Evolutionary conservation across 2,797 vertebrate genomes (phyloP).

Genomic region (Argyrosomus regius): DNA sequence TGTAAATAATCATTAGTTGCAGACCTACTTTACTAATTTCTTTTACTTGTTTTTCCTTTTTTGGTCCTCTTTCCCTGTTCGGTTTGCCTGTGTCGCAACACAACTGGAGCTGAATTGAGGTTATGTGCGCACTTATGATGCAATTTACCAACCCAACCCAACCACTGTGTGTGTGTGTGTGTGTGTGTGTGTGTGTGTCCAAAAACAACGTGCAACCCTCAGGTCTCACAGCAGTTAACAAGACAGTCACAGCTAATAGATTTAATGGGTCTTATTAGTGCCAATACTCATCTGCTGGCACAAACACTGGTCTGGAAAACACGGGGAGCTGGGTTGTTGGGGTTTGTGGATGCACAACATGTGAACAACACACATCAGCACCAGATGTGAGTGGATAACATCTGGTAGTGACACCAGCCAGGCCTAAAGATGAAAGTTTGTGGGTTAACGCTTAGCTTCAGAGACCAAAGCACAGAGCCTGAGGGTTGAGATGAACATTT

Average conservation of each 20-base stretch:
- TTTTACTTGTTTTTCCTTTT: background rate
- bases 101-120: slow-evolving; percentile 4
- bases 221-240: slow-evolving; percentile 3
- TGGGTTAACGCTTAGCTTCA: background rate
- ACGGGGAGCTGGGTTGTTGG: slow-evolving; percentile 35
- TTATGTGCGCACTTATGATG: background rate
- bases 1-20: background rate
- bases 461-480: slow-evolving; percentile 24
- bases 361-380: slow-evolving; percentile 23
- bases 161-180: background rate
- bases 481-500: slow-evolving; percentile 17
- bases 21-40: background rate
- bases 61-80: background rate
- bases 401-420: slow-evolving; percentile 39
- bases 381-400: slow-evolving; percentile 52
- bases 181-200: slow-evolving; percentile 5
- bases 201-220: background rate
- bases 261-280: slow-evolving; percentile 43
- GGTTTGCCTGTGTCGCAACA: slow-evolving; percentile 23
- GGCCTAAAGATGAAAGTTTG: slow-evolving; percentile 2
- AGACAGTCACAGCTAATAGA: slow-evolving; percentile 22
- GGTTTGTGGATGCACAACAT: slow-evolving; percentile 17
- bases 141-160: background rate
- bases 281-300: slow-evolving; percentile 9
- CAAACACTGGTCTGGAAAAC: slow-evolving; percentile 1